A percentile compares a stretch with the other conserved stretches of the same genome.
Conservation (phyloP, 2,797 vertebrate species). For the Protonibea diacanthus region DNA sequence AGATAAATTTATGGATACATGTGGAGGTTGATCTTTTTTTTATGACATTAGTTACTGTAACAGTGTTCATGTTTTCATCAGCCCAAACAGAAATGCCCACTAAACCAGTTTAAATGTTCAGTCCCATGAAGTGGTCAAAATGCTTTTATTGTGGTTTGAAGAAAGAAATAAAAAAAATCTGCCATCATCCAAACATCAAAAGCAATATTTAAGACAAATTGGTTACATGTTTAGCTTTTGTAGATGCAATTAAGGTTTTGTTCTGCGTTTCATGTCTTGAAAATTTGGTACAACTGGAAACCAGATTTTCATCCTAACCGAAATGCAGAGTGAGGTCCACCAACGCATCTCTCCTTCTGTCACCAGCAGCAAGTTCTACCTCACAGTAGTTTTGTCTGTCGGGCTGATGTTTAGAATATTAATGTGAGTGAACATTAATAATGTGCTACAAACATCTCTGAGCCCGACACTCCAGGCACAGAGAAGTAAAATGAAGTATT, state of each 20-base stretch:
- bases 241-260: slow-evolving; percentile 13
- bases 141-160: slow-evolving; percentile 26
- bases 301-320: slow-evolving; percentile 30
- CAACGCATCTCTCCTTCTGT: slow-evolving; percentile 9
- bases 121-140: slow-evolving; percentile 6
- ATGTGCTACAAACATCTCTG: background rate
- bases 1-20: background rate
- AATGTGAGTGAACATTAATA: background rate
- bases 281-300: slow-evolving; percentile 28
- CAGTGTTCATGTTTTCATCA: background rate
- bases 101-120: background rate
- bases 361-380: slow-evolving; percentile 6
- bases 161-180: background rate
- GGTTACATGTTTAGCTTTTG: slow-evolving; percentile 30
- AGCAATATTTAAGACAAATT: slow-evolving; percentile 20
- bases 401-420: slow-evolving; percentile 2
- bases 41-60: slow-evolving; percentile 1
- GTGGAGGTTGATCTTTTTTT: background rate
- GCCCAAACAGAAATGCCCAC: background rate
- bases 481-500: background rate
- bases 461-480: background rate
- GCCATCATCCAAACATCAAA: slow-evolving; percentile 5
- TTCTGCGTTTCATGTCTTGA: slow-evolving; percentile 28
- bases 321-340: slow-evolving; percentile 33
- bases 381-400: background rate